Percentiles rank a stretch among this genome's conserved stretches.
phyloP scores from a whole-genome alignment of 1,140 invertebrate species.

The Subanguina moxae region DNA sequence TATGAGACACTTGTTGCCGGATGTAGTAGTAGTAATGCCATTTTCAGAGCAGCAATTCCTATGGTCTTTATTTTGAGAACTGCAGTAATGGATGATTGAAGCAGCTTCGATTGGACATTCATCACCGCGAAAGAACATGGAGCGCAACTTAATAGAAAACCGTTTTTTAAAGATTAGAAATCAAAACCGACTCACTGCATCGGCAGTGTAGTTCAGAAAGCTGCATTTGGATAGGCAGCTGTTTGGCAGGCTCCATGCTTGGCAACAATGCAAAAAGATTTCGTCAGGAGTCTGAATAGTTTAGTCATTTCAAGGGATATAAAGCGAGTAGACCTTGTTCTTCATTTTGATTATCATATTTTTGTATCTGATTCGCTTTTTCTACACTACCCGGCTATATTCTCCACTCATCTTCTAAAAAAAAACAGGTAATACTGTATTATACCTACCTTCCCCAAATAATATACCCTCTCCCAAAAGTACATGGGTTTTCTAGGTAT shows the following conservation, averaged over 20 bases:
- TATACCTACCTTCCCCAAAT: too few relatives aligned
- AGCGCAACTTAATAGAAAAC: constrained; percentile 43
- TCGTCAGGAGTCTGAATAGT: constrained; percentile 35
- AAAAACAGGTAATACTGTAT: too few relatives aligned
- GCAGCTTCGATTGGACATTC: constrained; percentile 54
- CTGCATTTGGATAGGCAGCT: constrained; percentile 50
- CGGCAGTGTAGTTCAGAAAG: constrained; percentile 42
- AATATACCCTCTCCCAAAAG: too few relatives aligned
- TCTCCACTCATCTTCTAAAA: too few relatives aligned
- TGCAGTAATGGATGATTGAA: constrained; percentile 55
- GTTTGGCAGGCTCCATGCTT: constrained; percentile 49
- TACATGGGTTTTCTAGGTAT: too few relatives aligned
- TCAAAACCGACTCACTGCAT: constrained; percentile 34
- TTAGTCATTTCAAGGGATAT: too few relatives aligned
- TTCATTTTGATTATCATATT: too few relatives aligned
- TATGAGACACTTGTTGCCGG: constrained; percentile 50
- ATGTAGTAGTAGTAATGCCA: constrained; percentile 48
- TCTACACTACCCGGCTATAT: too few relatives aligned
- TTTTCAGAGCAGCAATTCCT: constrained; percentile 28
- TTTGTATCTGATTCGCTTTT: too few relatives aligned
- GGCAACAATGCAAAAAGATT: constrained; percentile 51
- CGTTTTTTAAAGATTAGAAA: not conserved
- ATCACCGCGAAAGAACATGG: constrained; percentile 57
- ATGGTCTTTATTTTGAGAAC: constrained; percentile 47
- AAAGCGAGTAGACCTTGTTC: too few relatives aligned